These are phyloP conservation scores for Drosophila miranda DNA, from an alignment of 1,140 invertebrate genomes.

Conservation along the genomic window DNA sequence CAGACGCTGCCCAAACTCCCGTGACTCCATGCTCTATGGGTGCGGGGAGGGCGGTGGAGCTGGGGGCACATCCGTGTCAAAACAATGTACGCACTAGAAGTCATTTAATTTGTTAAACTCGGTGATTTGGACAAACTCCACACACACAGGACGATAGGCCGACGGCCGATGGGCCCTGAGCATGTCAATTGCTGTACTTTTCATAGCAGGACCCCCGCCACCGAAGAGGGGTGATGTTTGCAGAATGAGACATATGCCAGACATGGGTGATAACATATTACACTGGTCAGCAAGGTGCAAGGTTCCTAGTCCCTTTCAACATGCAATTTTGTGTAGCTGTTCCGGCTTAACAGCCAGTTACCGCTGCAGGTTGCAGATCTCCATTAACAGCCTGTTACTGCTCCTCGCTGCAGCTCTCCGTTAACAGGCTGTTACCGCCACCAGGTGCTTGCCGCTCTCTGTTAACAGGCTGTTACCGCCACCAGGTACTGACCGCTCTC, in stretches of 20 bases:
- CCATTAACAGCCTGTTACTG: no score
- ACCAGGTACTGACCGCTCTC: no score
- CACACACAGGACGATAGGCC: no score
- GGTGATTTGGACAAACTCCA: slow-evolving; percentile 71
- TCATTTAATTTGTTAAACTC: slow-evolving; percentile 82
- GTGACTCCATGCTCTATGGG: neutral
- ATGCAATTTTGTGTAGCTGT: no score
- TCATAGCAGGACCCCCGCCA: no score
- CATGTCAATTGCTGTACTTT: slow-evolving; percentile 37
- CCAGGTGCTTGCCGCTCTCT: no score
- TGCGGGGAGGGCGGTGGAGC: neutral
- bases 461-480: no score
- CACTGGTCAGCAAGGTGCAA: slow-evolving; percentile 12
- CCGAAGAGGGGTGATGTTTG: slow-evolving; percentile 7
- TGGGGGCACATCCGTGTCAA: slow-evolving; percentile 67
- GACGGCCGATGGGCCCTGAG: neutral
- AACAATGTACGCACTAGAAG: slow-evolving; percentile 82
- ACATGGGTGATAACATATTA: slow-evolving; percentile 35
- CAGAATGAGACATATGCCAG: slow-evolving; percentile 6
- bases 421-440: no score
- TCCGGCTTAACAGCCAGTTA: no score
- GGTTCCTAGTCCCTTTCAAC: no score
- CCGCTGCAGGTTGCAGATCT: no score
- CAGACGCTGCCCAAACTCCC: slow-evolving; percentile 49
- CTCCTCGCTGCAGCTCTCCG: no score